Evolutionary conservation across 2,113 vertebrate genomes (phyloP).

Genomic region (Esox niger): DNA sequence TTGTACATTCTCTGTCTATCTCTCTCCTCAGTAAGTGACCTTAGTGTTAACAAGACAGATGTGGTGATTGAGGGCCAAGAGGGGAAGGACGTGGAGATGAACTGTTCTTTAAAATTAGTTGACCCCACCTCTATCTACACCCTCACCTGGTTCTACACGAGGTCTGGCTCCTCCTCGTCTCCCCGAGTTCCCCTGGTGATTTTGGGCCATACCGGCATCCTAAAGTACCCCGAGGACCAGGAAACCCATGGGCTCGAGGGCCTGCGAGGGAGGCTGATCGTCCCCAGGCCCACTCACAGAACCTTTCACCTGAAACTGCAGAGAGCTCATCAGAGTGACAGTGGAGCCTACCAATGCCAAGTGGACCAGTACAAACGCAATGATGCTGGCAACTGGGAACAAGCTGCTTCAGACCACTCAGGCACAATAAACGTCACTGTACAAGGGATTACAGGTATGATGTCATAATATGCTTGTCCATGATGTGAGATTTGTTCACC

Average conservation of each 20-base stretch:
- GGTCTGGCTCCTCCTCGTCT: neutral
- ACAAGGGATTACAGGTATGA: neutral
- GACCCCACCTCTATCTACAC: conserved; percentile 46
- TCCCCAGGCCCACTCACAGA: conserved; percentile 44
- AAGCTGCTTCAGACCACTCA: conserved; percentile 38
- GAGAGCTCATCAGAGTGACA: conserved; percentile 42
- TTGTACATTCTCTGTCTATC: neutral
- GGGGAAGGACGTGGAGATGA: conserved; percentile 36
- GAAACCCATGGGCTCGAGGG: neutral
- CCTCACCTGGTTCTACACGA: conserved; percentile 53
- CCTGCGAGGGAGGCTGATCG: conserved; percentile 48
- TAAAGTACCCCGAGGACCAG: conserved; percentile 34
- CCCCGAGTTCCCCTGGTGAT: conserved; percentile 25
- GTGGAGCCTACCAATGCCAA: conserved; percentile 58
- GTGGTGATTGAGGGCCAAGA: conserved; percentile 26
- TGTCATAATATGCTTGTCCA: neutral
- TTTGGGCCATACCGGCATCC: conserved; percentile 49
- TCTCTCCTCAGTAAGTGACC: conserved; percentile 45
- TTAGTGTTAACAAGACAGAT: conserved; percentile 32
- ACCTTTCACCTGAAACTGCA: conserved; percentile 53
- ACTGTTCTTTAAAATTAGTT: conserved; percentile 51
- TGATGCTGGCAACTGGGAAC: conserved; percentile 44
- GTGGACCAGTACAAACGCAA: conserved; percentile 61
- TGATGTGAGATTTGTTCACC: neutral
- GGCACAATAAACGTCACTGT: conserved; percentile 51